Base-by-base conservation (phyloP, 2,113 vertebrate species). In the Aldabrachelys gigantea region DNA sequence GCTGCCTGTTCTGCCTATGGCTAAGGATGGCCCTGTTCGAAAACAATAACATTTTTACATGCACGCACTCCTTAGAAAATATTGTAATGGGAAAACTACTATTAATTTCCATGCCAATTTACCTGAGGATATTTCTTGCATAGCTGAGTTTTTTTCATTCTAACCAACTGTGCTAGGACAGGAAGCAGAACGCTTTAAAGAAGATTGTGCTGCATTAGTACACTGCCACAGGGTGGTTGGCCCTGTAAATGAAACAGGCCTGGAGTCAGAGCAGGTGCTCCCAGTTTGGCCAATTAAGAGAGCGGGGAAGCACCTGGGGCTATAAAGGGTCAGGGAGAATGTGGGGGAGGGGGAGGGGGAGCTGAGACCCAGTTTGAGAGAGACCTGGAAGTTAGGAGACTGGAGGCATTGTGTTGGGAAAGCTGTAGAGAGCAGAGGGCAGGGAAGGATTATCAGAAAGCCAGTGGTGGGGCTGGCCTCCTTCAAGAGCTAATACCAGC, bases 31-130 rank as follows among this genome's bases (percentile, higher is more conserved):
- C 41, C 41, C 41, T 41, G 41, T 62, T 25, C 10, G 90, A 96
- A 97, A 96, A 75, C 82, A 31, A 80, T 79, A 69, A 92, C 84
- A 91, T 95, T 96, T 95, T 96, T 91, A 93, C 89, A 53, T 31
- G 80, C 93, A 92, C 85, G 35, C 25, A 29, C 92, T 82, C 87
- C 35, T 44, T 87, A 93, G 87, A 80, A 81, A 89, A 52, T 75
- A 93, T 69, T 96, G 93, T 84, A 96, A 90, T 91, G 90, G 78
- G 86, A 90, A 41, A 95, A 94, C 50, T 91, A 1, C 50, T 92
- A 50, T 85, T 91, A 85, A 88, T 47, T 87, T 35, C 2, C 76
- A 78, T 90, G 89, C 82, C 94, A 91, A 29, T 27, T 85, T 87
- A 82, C 31, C 82, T 87, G 59, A 56, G 82, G 81, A 38, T 62